Conservation (phyloP, 2,888 invertebrate genomes). For the Euspilapteryx auroguttella region DNA sequence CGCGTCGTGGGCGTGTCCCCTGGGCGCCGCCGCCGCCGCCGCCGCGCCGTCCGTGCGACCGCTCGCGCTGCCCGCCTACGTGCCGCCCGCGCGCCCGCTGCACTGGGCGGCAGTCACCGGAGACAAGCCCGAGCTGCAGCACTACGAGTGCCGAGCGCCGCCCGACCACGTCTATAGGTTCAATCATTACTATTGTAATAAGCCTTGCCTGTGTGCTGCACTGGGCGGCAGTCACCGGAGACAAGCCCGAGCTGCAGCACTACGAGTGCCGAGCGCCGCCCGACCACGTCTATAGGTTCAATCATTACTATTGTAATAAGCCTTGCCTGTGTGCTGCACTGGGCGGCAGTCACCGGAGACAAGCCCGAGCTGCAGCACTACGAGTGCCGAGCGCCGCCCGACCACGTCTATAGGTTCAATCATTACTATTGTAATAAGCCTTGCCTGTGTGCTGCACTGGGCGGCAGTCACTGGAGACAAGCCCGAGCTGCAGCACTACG, state of each 20-base stretch:
- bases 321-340: too few species aligned
- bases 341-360: slow-evolving; percentile 23
- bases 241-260: slow-evolving; percentile 7
- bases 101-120: slow-evolving; percentile 30
- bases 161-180: slow-evolving; percentile 14
- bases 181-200: too few species aligned
- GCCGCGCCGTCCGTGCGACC: slow-evolving; percentile 78
- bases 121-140: slow-evolving; percentile 10
- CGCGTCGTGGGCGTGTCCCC: slow-evolving; percentile 72
- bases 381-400: slow-evolving; percentile 14
- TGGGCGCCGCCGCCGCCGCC: slow-evolving; percentile 74
- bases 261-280: slow-evolving; percentile 14
- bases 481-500: slow-evolving; percentile 8
- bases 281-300: slow-evolving; percentile 12
- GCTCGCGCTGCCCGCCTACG: slow-evolving; percentile 24
- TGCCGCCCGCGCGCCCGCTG: slow-evolving; percentile 23
- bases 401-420: slow-evolving; percentile 11
- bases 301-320: too few species aligned
- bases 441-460: slow-evolving; percentile 40
- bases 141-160: slow-evolving; percentile 13
- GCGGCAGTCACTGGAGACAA: slow-evolving; percentile 18
- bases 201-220: too few species aligned
- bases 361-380: slow-evolving; percentile 8
- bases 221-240: slow-evolving; percentile 24
- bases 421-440: too few species aligned